These are phyloP conservation scores for Agriopis leucophaearia DNA, from an alignment of 2,888 invertebrate species.

Conservation along the genomic window DNA sequence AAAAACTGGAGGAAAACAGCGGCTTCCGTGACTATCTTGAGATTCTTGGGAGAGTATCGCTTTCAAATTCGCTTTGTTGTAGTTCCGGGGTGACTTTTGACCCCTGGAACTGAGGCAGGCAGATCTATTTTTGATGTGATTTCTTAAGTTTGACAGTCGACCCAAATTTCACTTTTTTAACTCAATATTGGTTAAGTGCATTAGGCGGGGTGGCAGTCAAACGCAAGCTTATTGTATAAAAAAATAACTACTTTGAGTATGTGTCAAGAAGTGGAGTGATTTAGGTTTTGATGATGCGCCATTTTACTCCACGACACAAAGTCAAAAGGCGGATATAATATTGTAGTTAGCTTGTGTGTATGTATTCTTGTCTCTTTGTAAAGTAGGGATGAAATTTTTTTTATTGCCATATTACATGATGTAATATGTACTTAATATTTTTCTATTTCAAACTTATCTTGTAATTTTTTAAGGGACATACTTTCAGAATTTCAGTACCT, in stretches of 20 bases:
- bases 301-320: no score
- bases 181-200: neutral
- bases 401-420: no score
- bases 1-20: conserved; percentile 73
- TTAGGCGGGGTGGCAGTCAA: neutral
- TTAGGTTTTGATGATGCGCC: no score
- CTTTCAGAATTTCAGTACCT: no score
- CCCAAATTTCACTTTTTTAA: neutral
- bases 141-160: conserved; percentile 9
- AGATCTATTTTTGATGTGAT: conserved; percentile 14
- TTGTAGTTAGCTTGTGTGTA: no score
- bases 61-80: conserved; percentile 58
- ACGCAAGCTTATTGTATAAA: neutral
- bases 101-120: conserved; percentile 37
- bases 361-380: no score
- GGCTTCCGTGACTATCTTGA: conserved; percentile 75
- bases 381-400: no score
- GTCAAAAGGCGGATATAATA: no score
- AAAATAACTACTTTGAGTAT: neutral
- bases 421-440: no score
- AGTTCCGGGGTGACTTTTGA: conserved; percentile 45
- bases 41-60: conserved; percentile 62
- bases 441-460: no score
- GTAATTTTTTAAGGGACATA: no score
- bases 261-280: no score